phyloP scores from a whole-genome alignment of 2,888 invertebrate species.

The Sphinx pinastri region DNA sequence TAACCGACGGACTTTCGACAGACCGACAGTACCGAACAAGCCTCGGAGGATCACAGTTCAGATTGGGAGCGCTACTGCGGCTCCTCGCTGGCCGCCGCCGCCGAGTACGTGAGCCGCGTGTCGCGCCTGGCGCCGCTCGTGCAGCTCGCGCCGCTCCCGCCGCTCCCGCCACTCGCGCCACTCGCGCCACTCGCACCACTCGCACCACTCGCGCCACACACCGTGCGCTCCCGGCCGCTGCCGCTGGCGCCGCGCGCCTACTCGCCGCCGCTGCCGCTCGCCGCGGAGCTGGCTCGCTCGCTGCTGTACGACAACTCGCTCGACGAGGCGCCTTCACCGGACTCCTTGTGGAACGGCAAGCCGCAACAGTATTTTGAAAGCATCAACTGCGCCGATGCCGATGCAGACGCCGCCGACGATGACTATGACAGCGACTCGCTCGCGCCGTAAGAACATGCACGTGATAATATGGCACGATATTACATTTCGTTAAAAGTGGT shows the following conservation, averaged over 20 bases:
- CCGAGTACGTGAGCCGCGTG: slow-evolving; percentile 73
- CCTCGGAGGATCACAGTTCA: slow-evolving; percentile 29
- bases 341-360: slow-evolving; percentile 82
- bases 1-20: slow-evolving; percentile 43
- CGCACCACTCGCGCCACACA: slow-evolving; percentile 53
- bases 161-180: slow-evolving; percentile 58
- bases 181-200: slow-evolving; percentile 46
- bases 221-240: slow-evolving; percentile 50
- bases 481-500: neutral
- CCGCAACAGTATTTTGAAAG: slow-evolving; percentile 87
- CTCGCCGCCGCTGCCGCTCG: slow-evolving; percentile 45
- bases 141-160: slow-evolving; percentile 68
- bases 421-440: slow-evolving; percentile 71
- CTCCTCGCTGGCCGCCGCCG: slow-evolving; percentile 43
- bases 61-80: slow-evolving; percentile 35
- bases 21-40: slow-evolving; percentile 35
- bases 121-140: slow-evolving; percentile 65
- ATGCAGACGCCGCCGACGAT: slow-evolving; percentile 36
- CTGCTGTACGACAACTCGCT: slow-evolving; percentile 41
- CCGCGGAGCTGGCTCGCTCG: slow-evolving; percentile 65
- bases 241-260: slow-evolving; percentile 38
- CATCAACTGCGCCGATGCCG: slow-evolving; percentile 79
- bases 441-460: slow-evolving; percentile 41
- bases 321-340: slow-evolving; percentile 57
- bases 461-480: neutral